phyloP scores from a whole-genome alignment of 2,797 vertebrate species.

The Anguilla anguilla region DNA sequence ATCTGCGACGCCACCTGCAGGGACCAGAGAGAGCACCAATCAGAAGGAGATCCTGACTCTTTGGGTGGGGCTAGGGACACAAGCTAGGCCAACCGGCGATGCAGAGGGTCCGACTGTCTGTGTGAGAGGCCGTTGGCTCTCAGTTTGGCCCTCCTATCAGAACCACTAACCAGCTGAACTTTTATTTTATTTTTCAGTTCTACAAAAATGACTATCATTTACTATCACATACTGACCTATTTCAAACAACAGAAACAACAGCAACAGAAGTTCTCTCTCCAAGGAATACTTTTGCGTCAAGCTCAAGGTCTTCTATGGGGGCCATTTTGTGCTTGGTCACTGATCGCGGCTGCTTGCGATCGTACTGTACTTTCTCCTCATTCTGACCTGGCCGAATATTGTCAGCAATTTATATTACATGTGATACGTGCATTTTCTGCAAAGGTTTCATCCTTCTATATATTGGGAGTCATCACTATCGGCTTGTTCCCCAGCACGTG shows the following conservation, averaged over 20 bases:
- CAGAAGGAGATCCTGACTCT: background rate
- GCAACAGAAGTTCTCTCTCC: background rate
- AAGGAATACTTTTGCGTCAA: background rate
- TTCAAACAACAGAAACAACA: background rate
- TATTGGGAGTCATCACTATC: background rate
- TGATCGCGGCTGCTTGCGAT: background rate
- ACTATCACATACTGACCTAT: background rate
- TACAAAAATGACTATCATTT: background rate
- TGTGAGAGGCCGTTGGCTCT: background rate
- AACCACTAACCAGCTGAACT: background rate
- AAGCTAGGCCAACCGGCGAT: background rate
- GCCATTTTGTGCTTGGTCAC: background rate
- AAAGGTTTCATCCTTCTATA: background rate
- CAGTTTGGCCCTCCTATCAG: background rate
- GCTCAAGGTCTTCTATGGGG: background rate
- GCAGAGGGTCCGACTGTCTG: background rate
- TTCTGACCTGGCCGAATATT: background rate
- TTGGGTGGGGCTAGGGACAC: background rate
- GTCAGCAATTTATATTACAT: background rate
- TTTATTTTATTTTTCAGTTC: background rate
- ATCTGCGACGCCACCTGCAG: conserved; percentile 69
- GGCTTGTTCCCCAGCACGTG: background rate
- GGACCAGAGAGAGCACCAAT: background rate
- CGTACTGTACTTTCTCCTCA: background rate
- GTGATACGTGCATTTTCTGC: background rate